Conservation (phyloP, 2,113 vertebrate genomes). For the Prietella phreatophila region DNA sequence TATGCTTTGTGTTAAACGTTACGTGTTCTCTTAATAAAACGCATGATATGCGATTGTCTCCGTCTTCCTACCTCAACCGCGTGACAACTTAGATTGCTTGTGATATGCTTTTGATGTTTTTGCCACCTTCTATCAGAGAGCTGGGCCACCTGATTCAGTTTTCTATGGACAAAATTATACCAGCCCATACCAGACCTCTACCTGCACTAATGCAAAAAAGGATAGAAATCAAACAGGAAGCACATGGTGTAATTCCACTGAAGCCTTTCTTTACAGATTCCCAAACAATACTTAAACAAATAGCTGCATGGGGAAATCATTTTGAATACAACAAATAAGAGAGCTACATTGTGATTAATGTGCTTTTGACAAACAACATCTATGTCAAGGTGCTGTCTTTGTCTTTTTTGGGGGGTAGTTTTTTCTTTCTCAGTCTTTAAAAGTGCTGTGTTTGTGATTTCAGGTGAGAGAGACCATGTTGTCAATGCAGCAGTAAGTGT, state of each 20-base stretch:
- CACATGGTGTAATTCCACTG: background rate
- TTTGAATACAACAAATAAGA: constrained; percentile 14
- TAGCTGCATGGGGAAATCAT: constrained; percentile 8
- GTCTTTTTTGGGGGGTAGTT: background rate
- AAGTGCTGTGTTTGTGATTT: constrained; percentile 1
- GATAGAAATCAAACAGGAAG: background rate
- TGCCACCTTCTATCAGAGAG: constrained; percentile 48
- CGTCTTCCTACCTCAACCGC: no score
- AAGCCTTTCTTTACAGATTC: background rate
- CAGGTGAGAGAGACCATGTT: background rate
- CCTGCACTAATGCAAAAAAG: constrained; percentile 49
- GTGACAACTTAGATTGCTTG: constrained; percentile 41
- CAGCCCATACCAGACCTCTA: constrained; percentile 13
- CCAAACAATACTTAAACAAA: background rate
- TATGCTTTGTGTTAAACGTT: no score
- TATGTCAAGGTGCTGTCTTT: background rate
- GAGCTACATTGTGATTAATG: background rate
- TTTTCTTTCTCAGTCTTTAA: constrained; percentile 10
- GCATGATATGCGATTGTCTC: no score
- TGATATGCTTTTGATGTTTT: constrained; percentile 63
- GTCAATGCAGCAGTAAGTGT: background rate
- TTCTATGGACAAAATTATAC: constrained; percentile 49
- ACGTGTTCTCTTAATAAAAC: no score
- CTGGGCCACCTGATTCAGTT: constrained; percentile 17
- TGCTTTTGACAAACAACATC: background rate